Evolutionary conservation across 2,797 vertebrate genomes (phyloP).

Genomic region (Gallinago stenura): DNA sequence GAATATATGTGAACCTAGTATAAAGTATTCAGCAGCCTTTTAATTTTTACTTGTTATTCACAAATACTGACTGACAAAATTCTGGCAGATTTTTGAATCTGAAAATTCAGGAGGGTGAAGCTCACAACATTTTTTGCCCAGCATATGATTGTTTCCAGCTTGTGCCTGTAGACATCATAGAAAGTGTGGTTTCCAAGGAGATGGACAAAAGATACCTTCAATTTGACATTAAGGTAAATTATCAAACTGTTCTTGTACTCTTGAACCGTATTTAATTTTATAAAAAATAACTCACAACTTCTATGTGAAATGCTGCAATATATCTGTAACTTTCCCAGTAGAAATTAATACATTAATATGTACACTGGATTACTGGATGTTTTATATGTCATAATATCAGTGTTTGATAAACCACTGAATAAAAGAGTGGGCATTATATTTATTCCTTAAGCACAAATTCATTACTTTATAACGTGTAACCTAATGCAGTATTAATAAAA

Average conservation of each 20-base stretch:
- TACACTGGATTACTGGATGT: background rate
- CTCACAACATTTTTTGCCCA: constrained; percentile 99
- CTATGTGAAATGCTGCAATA: background rate
- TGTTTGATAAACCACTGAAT: background rate
- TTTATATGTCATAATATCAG: background rate
- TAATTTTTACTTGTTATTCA: constrained; percentile 16
- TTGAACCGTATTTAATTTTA: constrained; percentile 13
- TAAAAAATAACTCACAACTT: constrained; percentile 12
- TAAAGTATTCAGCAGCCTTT: background rate
- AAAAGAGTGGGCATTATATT: background rate
- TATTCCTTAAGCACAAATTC: background rate
- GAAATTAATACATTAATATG: background rate
- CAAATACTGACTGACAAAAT: constrained; percentile 49
- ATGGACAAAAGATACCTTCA: constrained; percentile 98
- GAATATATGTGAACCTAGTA: background rate
- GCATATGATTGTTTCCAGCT: constrained; percentile 97
- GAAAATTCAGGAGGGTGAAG: constrained; percentile 99
- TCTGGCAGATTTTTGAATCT: constrained; percentile 93
- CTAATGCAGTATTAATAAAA: background rate
- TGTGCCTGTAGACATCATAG: constrained; percentile 98
- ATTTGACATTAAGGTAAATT: constrained; percentile 97
- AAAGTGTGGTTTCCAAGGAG: constrained; percentile 97
- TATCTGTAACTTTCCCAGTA: background rate
- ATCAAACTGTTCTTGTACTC: background rate
- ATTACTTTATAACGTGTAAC: background rate